Evolutionary conservation across 1,140 invertebrate genomes (phyloP).

Genomic region (Ericerus pela): DNA sequence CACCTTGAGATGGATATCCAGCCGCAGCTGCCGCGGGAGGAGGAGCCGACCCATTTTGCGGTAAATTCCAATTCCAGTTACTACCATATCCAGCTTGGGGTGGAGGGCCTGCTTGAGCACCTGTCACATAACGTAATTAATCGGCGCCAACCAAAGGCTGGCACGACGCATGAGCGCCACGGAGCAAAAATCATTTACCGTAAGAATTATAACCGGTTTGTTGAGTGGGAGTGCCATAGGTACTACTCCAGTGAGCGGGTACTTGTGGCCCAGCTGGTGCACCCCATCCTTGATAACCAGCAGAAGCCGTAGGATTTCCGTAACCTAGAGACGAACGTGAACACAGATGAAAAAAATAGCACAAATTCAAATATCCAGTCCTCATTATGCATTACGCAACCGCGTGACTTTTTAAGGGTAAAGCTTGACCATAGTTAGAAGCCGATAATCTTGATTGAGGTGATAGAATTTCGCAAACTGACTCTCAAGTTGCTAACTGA

Average conservation of each 20-base stretch:
- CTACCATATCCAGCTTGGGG: constrained; percentile 38
- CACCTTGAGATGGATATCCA: constrained; percentile 32
- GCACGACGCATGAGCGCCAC: constrained; percentile 22
- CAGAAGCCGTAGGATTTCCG: constrained; percentile 56
- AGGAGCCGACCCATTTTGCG: constrained; percentile 37
- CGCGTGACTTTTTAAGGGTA: too few species aligned
- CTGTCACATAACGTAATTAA: constrained; percentile 29
- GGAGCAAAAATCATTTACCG: constrained; percentile 33
- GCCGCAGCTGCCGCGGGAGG: constrained; percentile 33
- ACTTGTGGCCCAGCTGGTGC: constrained; percentile 65
- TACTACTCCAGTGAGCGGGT: constrained; percentile 65
- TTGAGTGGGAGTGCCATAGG: constrained; percentile 50
- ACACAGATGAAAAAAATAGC: too few species aligned
- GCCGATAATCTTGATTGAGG: too few species aligned
- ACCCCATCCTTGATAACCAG: constrained; percentile 73
- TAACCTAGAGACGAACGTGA: too few species aligned
- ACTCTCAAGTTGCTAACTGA: background rate
- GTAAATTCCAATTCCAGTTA: constrained; percentile 43
- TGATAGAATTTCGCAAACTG: too few species aligned
- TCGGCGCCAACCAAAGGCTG: constrained; percentile 34
- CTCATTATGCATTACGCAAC: too few species aligned
- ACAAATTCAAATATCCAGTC: background rate
- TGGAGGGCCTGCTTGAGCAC: constrained; percentile 31
- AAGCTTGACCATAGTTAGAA: too few species aligned
- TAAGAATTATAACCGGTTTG: constrained; percentile 60